Percentiles rank a stretch among this genome's conserved stretches.
Conservation (phyloP, 2,113 vertebrate genomes). For the Tringa solitaria region DNA sequence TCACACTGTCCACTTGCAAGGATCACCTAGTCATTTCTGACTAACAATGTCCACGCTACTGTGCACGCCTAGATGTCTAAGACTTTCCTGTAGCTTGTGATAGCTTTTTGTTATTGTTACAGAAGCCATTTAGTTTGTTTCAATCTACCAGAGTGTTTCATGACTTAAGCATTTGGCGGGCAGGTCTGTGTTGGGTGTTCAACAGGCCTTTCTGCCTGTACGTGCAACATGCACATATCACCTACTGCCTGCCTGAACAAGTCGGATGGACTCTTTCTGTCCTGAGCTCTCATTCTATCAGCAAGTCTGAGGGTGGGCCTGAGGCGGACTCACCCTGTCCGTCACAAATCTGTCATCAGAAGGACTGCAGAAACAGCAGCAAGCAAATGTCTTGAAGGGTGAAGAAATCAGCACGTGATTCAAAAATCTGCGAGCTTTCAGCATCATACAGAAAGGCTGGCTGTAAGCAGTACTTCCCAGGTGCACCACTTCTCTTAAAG, state of each 20-base stretch:
- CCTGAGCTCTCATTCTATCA: not conserved
- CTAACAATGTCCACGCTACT: not conserved
- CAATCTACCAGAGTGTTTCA: not conserved
- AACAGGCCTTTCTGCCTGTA: not conserved
- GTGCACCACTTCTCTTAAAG: not conserved
- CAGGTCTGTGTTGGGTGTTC: not conserved
- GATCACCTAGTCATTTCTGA: not conserved
- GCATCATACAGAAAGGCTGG: not conserved
- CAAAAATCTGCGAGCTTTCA: not conserved
- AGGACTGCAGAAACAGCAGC: not conserved
- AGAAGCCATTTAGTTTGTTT: not conserved
- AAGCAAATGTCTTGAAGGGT: not conserved
- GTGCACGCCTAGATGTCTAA: not conserved
- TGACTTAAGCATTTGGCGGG: not conserved
- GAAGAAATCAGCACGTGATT: not conserved
- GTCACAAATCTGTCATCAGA: not conserved
- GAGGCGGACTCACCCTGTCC: not conserved
- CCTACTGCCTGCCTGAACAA: not conserved
- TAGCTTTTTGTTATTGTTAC: not conserved
- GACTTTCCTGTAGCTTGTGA: not conserved
- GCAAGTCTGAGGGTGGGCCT: not conserved
- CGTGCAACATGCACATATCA: not conserved
- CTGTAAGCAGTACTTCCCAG: not conserved
- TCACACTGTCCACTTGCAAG: not conserved
- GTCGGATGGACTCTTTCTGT: not conserved